Evolutionary conservation across 2,113 vertebrate genomes (phyloP).

Genomic region (Donacobius atricapilla): DNA sequence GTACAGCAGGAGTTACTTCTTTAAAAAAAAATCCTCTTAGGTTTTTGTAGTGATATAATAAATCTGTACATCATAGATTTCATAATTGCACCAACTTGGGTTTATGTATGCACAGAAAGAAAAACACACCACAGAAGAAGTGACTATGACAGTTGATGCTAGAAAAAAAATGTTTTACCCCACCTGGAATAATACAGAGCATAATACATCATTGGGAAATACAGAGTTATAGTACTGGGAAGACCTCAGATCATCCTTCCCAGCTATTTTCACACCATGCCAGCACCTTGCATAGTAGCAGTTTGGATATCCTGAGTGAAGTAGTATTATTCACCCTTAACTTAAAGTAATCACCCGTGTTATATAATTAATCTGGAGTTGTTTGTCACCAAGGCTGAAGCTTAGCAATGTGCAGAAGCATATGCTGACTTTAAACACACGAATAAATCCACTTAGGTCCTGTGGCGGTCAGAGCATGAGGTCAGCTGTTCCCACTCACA

Average conservation of each 20-base stretch:
- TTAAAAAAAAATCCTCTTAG: slow-evolving; percentile 29
- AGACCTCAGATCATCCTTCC: background rate
- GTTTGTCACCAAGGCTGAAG: background rate
- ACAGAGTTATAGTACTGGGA: background rate
- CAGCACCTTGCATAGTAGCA: slow-evolving; percentile 25
- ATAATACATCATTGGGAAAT: background rate
- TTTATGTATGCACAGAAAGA: background rate
- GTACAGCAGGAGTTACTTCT: slow-evolving; percentile 43
- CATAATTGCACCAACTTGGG: background rate
- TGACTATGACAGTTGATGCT: background rate
- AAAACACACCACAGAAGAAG: background rate
- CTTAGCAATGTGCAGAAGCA: slow-evolving; percentile 1
- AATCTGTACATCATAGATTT: background rate
- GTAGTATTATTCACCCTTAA: background rate
- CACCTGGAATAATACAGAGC: background rate
- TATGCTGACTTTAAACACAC: slow-evolving; percentile 13
- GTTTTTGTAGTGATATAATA: background rate
- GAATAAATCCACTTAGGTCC: slow-evolving; percentile 23
- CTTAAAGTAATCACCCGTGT: background rate
- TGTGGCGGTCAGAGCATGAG: background rate
- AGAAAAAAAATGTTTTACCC: background rate
- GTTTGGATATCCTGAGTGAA: slow-evolving; percentile 4
- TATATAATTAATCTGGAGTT: background rate
- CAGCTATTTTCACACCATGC: background rate
- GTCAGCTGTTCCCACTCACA: slow-evolving; percentile 8